Evolutionary conservation across 2,113 vertebrate species (phyloP), one percentile per base, ranked within the genome.

Genomic region (Myodes glareolus): DNA sequence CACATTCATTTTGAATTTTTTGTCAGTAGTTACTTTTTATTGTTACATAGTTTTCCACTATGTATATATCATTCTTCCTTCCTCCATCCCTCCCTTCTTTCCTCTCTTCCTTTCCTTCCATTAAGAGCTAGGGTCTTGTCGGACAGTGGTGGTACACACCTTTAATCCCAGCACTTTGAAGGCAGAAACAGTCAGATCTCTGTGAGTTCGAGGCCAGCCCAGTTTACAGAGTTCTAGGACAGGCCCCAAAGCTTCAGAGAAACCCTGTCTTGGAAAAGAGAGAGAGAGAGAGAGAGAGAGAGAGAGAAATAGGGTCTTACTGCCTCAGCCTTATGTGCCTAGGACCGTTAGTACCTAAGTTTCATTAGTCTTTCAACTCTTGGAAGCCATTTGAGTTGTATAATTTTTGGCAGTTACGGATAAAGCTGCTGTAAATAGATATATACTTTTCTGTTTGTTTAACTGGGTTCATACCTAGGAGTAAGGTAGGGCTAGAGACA

Each of bases 401-500:
- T 47, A 19, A 3, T 19, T 96, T 95, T 84, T 92, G 70, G 11
- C 72, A 63, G 82, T 94, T 73, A 39, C 91, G 70, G 88, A 13
- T 76, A 36, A 55, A 88, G 25, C 33, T 75, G 19, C 50, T 80
- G 0, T 93, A 68, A 93, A 80, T 63, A 33, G 29, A 19, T 36
- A n/a, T 61, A 23, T 25, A 27, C 0, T 31, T 63, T 92, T 61
- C 91, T 94, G 14, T 93, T 31, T 63, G 29, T 84, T 42, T 39
- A 3, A 75, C 33, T 68, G 36, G 21, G 50, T 95, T 92, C 58
- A 55, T 72, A 86, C 25, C n/a, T 63, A 45, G 67, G 68, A 63
- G 50, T 87, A 2, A 21, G 52, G 52, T 77, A 85, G 11, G 47
- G 19, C 31, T 88, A 25, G 31, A 65, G 21, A 50, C 4, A 17